Base-by-base conservation (phyloP, 2,888 invertebrate species). In the Athalia rosae region DNA sequence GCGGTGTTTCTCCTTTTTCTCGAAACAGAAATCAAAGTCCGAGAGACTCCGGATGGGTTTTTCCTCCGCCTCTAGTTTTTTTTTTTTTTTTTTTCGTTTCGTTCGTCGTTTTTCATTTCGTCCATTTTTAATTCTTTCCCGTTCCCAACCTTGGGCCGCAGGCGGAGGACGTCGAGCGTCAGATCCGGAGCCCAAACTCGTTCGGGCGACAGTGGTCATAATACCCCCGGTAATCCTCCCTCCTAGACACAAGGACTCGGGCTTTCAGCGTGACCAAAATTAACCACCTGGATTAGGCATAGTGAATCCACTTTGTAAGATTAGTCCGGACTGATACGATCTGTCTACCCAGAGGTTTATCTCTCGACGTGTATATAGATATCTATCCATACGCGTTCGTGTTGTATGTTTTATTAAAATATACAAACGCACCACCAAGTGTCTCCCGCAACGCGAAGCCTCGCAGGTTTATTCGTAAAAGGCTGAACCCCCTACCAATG, bases 301-400 rank as follows among this genome's bases (percentile, higher is more conserved):
- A n/a, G 67, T 53, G 28, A 67, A 67, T 67, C 67, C 53, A 67
- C 67, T 67, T 67, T 50, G 50, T 67, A 41, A 67, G 67, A 67
- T 67, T 53, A 67, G 28, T 41, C 41, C 41, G 50, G 43, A 64
- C 64, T 64, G 64, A 64, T 9, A 8, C 9, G 28, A 50, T 11
- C 28, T 45, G 13, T 13, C 15, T 66, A 66, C 66, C 66, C 48
- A 8, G 47, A 13, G 48, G 66, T 13, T 48, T 66, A 48, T 13
- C 66, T 66, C 9, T 11, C 53, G n/a, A n/a, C 53, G 8, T 50
- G 50, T 50, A 50, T 50, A 50, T 50, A 50, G 7, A 50, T 15
- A 43, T 8, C 8, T 64, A 3, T 8, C 8, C 64, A 3, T 47
- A 13, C 48, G 15, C 1, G n/a, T n/a, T 8, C 64, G 47, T 41